phyloP scores from a whole-genome alignment of 2,113 vertebrate genomes.

The Origma solitaria region DNA sequence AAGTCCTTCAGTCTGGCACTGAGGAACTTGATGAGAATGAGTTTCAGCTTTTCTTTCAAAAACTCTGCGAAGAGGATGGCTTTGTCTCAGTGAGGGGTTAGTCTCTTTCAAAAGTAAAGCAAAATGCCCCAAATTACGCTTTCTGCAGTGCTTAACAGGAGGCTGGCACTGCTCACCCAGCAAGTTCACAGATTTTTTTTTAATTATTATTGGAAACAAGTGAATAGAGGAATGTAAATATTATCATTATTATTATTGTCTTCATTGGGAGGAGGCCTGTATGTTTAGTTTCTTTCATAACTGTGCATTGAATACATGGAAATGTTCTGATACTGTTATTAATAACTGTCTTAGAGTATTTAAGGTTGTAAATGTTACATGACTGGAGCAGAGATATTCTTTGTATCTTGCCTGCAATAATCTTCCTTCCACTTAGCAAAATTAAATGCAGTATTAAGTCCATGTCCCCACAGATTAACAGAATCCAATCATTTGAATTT shows the following conservation, averaged over 20 bases:
- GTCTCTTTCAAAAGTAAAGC: neutral
- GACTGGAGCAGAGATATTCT: slow-evolving; percentile 9
- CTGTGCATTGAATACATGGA: neutral
- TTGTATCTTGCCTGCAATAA: slow-evolving; percentile 36
- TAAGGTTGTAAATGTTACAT: neutral
- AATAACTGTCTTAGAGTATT: neutral
- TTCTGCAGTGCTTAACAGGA: neutral
- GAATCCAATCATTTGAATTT: slow-evolving; percentile 55
- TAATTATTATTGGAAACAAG: neutral
- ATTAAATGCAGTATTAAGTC: slow-evolving; percentile 54
- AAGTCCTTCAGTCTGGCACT: neutral
- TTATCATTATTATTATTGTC: neutral
- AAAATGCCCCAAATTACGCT: neutral
- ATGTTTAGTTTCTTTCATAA: slow-evolving; percentile 4
- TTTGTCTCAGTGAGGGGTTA: neutral
- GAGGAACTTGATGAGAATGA: neutral
- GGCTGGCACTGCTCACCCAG: neutral
- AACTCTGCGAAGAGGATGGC: neutral
- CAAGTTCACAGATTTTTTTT: neutral
- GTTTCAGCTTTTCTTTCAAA: neutral
- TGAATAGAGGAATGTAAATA: neutral
- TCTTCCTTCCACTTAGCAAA: slow-evolving; percentile 42
- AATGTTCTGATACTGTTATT: neutral
- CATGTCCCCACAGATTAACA: slow-evolving; percentile 9
- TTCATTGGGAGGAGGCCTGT: neutral